phyloP scores from a whole-genome alignment of 2,113 vertebrate species.

The Martes martes region DNA sequence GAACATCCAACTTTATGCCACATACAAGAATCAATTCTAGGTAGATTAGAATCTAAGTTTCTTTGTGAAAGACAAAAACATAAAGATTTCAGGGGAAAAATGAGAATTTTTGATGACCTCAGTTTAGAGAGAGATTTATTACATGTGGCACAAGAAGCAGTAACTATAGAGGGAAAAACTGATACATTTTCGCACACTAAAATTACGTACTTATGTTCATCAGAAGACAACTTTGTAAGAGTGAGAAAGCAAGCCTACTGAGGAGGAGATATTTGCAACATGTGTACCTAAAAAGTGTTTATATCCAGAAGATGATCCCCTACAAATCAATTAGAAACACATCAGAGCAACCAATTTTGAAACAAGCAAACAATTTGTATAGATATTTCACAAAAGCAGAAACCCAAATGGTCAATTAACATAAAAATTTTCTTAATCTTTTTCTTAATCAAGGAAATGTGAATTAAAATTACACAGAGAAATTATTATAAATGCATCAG shows the following conservation, averaged over 20 bases:
- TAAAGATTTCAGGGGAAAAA: neutral
- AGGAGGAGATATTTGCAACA: neutral
- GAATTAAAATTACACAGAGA: neutral
- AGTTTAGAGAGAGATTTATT: neutral
- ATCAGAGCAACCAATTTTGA: neutral
- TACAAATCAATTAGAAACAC: neutral
- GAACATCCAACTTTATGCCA: neutral
- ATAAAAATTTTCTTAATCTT: neutral
- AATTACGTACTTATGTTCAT: neutral
- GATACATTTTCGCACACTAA: neutral
- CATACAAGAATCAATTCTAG: neutral
- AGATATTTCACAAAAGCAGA: neutral
- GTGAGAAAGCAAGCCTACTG: neutral
- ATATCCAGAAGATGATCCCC: neutral
- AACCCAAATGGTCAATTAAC: neutral
- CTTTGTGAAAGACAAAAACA: neutral
- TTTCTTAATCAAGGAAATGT: neutral
- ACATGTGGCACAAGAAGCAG: neutral
- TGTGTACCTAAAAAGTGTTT: neutral
- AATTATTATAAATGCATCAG: neutral
- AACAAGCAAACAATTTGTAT: neutral
- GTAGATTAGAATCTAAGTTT: neutral
- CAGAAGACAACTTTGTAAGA: neutral
- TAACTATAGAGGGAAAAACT: neutral
- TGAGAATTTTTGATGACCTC: neutral